Evolutionary conservation across 2,797 vertebrate genomes (phyloP), one percentile per base, ranked within the genome.

Genomic region (Sebastiscus tertius): DNA sequence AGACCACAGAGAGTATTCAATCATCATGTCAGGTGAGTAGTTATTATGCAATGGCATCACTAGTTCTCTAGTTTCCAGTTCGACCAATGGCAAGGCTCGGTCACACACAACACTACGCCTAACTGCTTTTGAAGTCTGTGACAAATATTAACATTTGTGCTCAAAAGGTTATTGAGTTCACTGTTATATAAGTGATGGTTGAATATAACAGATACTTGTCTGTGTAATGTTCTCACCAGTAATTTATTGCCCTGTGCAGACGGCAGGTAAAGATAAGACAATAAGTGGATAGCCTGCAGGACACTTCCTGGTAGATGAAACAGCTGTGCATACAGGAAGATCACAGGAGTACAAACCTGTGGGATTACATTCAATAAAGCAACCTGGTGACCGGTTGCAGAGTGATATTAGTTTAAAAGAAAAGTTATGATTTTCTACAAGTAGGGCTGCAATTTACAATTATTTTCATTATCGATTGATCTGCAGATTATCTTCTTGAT

Each of bases 291-390:
- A 31, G 69, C 55, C 34, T 34, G 29, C 26, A 46, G 65, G 63
- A 81, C 68, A 77, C 75, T 87, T 88, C 79, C 81, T 80, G 69
- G 59, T 61, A 31, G 5, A 73, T 64, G 29, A 72, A 82, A 79
- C 42, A 79, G 27, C 55, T 64, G 55, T 31, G 13, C 59, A 54
- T 7, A 29, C 60, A 74, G 55, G 10, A 72, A 16, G 26, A 79
- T 67, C 36, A 39, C 54, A 54, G 22, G 12, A 18, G 42, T 10
- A 73, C 52, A 59, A 78, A 52, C n/a, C 64, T 58, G 69, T 42
- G 67, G 14, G 22, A 7, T 33, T 13, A 52, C 34, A 54, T 39
- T 80, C 6, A 60, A 20, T 49, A 22, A 67, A 42, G 39, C 18
- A 68, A 46, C 0, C 1, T 39, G n/a, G 12, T 68, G 29, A 59